Base-by-base conservation (phyloP, 2,113 vertebrate genomes). In the Leiothrix lutea region DNA sequence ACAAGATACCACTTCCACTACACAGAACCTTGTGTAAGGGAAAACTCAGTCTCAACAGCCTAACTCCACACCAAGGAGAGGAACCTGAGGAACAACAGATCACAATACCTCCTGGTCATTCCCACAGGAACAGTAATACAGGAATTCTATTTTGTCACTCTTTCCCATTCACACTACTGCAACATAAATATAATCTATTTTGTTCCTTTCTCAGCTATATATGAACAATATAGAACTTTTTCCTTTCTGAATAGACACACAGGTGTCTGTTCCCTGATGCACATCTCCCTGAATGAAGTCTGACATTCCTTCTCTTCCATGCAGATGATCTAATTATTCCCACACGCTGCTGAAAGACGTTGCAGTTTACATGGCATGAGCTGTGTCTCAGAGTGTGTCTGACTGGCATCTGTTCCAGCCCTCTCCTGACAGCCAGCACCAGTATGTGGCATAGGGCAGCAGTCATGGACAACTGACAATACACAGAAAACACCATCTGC, bases 271-370 rank as follows among this genome's bases (percentile, higher is more conserved):
- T 90, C 66, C 60, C 51, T 77, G 66, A 75, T 73, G 75, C 54
- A 40, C 58, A 61, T 81, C 70, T 92, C 87, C 51, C 73, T 87
- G 91, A 96, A 95, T 50, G 51, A 92, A 60, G 48, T 50, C 82
- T 93, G 86, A 79, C 84, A 84, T 69, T 67, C 56, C 45, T 66
- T 42, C 48, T 51, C 70, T 73, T 88, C 64, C 94, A 57, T 66
- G 70, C 62, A 92, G 72, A 92, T 94, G 42, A 92, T 61, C 75
- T 95, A 81, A 96, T 90, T 74, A 92, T 80, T 93, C 90, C 53
- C 66, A 67, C 40, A 64, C 0, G 0, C 92, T 83, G 64, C 70
- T 48, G 67, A 77, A 92, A 77, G 58, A 14, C 9, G 1, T 5
- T 50, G 67, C 42, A 12, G 79, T 73, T 57, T 61, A 14, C n/a